phyloP scores from a whole-genome alignment of 2,888 invertebrate species.

The Apodemia zela region DNA sequence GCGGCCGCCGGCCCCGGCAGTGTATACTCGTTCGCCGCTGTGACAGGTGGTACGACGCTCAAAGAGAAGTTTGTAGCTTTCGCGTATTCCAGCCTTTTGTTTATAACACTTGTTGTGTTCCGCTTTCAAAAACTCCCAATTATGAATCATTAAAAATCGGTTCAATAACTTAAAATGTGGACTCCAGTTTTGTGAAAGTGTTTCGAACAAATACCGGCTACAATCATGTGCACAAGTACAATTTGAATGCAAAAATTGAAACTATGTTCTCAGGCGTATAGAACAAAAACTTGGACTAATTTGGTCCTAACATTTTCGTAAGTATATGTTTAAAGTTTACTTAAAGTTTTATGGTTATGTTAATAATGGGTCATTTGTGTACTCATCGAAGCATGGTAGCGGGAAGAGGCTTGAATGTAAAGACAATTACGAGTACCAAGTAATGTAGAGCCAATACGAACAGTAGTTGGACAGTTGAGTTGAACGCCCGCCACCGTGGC shows the following conservation, averaged over 20 bases:
- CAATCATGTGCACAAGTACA: slow-evolving; percentile 64
- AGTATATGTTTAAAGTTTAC: slow-evolving; percentile 29
- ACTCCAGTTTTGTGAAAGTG: slow-evolving; percentile 71
- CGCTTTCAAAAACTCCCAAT: slow-evolving; percentile 33
- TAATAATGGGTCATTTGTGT: slow-evolving; percentile 33
- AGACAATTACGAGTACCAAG: slow-evolving; percentile 29
- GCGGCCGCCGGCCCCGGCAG: slow-evolving; percentile 46
- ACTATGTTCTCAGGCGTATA: slow-evolving; percentile 56
- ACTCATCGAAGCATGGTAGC: slow-evolving; percentile 37
- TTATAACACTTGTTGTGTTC: slow-evolving; percentile 65
- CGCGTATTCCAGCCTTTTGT: slow-evolving; percentile 68
- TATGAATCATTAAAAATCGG: slow-evolving; percentile 29
- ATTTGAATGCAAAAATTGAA: slow-evolving; percentile 67
- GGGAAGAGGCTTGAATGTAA: slow-evolving; percentile 28
- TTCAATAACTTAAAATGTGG: slow-evolving; percentile 48
- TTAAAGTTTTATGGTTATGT: slow-evolving; percentile 24
- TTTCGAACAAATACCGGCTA: slow-evolving; percentile 57
- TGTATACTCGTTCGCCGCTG: slow-evolving; percentile 65
- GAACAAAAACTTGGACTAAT: slow-evolving; percentile 33
- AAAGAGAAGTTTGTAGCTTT: slow-evolving; percentile 54
- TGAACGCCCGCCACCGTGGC: slow-evolving; percentile 64
- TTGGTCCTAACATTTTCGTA: slow-evolving; percentile 30
- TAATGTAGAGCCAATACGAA: slow-evolving; percentile 30
- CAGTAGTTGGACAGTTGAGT: slow-evolving; percentile 53
- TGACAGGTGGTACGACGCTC: slow-evolving; percentile 68